A percentile compares a stretch with the other conserved stretches of the same genome.
phyloP scores from a whole-genome alignment of 2,113 vertebrate species.

The Apaloderma vittatum region DNA sequence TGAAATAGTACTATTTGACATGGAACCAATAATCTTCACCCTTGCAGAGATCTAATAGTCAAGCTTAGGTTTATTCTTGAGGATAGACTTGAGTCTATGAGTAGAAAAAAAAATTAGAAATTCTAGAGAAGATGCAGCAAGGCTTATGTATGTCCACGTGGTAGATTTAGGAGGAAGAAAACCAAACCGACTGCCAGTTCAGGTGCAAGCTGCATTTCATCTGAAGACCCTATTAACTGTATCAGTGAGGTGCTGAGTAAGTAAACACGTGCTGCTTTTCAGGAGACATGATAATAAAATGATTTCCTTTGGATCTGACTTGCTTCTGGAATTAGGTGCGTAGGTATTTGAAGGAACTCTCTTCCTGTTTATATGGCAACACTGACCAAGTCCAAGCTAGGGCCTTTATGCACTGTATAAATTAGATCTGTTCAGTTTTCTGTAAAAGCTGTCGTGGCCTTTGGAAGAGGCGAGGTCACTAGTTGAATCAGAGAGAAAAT shows the following conservation, averaged over 20 bases:
- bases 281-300: background rate
- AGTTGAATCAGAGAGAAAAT: background rate
- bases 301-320: background rate
- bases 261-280: background rate
- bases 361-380: background rate
- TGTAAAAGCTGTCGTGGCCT: background rate
- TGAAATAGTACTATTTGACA: background rate
- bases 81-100: background rate
- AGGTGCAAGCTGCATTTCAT: background rate
- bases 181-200: accelerated
- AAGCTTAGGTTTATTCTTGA: background rate
- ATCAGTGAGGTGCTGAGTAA: background rate
- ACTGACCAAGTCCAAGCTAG: background rate
- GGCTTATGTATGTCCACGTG: background rate
- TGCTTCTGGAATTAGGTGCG: background rate
- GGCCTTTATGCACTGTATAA: background rate
- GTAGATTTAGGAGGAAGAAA: background rate
- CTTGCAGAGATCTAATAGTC: background rate
- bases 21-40: accelerated
- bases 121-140: background rate
- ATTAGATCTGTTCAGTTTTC: background rate
- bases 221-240: background rate
- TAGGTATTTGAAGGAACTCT: background rate
- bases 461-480: background rate
- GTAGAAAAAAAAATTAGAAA: background rate